Base-by-base conservation (phyloP, 2,113 vertebrate genomes). In the Piprites chloris region DNA sequence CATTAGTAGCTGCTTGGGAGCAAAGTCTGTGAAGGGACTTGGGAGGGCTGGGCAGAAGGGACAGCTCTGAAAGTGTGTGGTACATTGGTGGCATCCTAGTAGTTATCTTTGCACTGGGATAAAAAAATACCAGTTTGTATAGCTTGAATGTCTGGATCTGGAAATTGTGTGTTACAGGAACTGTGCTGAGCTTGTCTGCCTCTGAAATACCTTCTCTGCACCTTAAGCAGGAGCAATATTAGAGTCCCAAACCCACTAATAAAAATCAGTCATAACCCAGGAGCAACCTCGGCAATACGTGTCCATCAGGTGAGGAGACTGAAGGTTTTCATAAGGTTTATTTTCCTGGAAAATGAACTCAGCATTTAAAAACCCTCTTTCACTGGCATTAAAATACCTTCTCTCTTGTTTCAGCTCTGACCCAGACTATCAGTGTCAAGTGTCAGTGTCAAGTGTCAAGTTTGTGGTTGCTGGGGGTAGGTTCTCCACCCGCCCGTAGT, bases 1-100 rank as follows among this genome's bases (percentile, higher is more conserved):
- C 10, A 1, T 11, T 22, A 16, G 10, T 23, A 53, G 30, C 6
- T 1, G 9, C 37, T 44, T 9, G 7, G 81, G 44, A 52, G 16
- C 0, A 9, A 35, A 53, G 7, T 5, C 23, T 37, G 20, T 0
- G 1, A 37, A 30, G 41, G 37, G 67, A 6, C 12, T 41, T 1
- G 15, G 11, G 23, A 63, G 39, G 35, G 23, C 35, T 0, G 4
- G 33, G 44, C 50, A 24, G 62, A 52, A 55, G 37, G 42, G 35
- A 26, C 24, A 37, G 71, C 53, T 61, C 75, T 14, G 79, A 28
- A 66, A 49, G 56, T 1, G 10, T 2, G 0, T 2, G 39, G 77
- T 21, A 23, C n/a, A 0, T 1, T 1, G 14, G 11, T 28, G 61
- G 72, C 0, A 1, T n/a, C 9, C 42, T 24, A 12, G 39, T 19